phyloP scores from a whole-genome alignment of 1,140 invertebrate species.

The Orussus abietinus region DNA sequence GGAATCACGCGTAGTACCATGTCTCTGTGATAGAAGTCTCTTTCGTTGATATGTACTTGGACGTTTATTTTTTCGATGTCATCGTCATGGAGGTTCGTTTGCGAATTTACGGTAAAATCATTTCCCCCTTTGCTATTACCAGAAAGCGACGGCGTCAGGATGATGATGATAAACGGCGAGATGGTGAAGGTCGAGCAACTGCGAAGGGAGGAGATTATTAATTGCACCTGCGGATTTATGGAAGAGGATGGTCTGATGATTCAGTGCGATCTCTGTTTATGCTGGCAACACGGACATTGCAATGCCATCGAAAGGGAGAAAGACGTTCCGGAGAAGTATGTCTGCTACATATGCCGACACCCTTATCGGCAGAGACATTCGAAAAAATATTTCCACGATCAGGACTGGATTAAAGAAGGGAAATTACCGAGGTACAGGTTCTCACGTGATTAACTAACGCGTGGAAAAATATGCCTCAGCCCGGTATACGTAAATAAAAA shows the following conservation, averaged over 20 bases:
- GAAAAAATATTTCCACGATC: slow-evolving; percentile 74
- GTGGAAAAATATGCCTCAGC: slow-evolving; percentile 4
- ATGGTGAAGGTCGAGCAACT: slow-evolving; percentile 48
- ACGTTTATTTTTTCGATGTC: too few relatives aligned
- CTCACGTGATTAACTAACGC: background rate
- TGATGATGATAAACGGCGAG: slow-evolving; percentile 50
- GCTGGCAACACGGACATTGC: slow-evolving; percentile 91
- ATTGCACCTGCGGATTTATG: slow-evolving; percentile 75
- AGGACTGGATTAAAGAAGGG: slow-evolving; percentile 84
- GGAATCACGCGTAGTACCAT: too few relatives aligned
- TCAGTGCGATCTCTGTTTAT: slow-evolving; percentile 89
- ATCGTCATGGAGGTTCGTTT: too few relatives aligned
- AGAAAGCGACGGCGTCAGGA: slow-evolving; percentile 42
- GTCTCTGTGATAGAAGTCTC: too few relatives aligned
- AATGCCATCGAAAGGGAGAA: slow-evolving; percentile 76
- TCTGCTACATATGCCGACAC: slow-evolving; percentile 82
- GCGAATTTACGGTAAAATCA: too few relatives aligned
- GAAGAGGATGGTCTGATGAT: slow-evolving; percentile 95
- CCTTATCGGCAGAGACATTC: slow-evolving; percentile 68
- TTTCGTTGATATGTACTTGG: too few relatives aligned
- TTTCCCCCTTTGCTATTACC: too few relatives aligned
- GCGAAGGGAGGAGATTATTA: slow-evolving; percentile 73
- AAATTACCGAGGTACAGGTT: slow-evolving; percentile 59
- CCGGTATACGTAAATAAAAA: background rate
- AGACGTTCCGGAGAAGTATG: slow-evolving; percentile 85